phyloP scores from a whole-genome alignment of 2,888 invertebrate species.

The Scaptomyza parva region DNA sequence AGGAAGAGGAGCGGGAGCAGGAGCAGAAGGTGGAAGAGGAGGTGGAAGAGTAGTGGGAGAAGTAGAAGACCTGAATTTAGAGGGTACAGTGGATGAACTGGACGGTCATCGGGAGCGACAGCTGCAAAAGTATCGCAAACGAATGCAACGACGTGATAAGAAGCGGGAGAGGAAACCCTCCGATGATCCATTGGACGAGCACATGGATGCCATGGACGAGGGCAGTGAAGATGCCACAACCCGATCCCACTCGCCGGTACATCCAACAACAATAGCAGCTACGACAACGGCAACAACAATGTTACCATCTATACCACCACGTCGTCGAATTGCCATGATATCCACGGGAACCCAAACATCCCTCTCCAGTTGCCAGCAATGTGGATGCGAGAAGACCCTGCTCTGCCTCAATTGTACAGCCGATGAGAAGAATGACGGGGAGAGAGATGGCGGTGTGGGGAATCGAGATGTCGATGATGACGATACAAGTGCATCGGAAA shows the following conservation, averaged over 20 bases:
- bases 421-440: not conserved
- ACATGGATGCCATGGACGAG: slow-evolving; percentile 76
- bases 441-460: slow-evolving; percentile 42
- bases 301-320: slow-evolving; percentile 29
- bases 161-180: slow-evolving; percentile 74
- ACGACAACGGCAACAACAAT: slow-evolving; percentile 1
- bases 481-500: slow-evolving; percentile 64
- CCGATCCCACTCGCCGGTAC: slow-evolving; percentile 6
- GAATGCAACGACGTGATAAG: slow-evolving; percentile 84
- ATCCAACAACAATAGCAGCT: not conserved
- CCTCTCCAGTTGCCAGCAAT: slow-evolving; percentile 76
- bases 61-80: slow-evolving; percentile 10
- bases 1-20: slow-evolving; percentile 2
- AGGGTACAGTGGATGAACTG: slow-evolving; percentile 37
- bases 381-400: slow-evolving; percentile 84
- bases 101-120: slow-evolving; percentile 84
- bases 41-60: not conserved
- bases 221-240: slow-evolving; percentile 53
- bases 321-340: slow-evolving; percentile 81
- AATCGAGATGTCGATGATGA: no score
- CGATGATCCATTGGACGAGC: slow-evolving; percentile 33
- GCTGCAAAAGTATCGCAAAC: slow-evolving; percentile 84
- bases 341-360: slow-evolving; percentile 85
- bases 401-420: slow-evolving; percentile 82
- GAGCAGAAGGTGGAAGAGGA: not conserved